Base-by-base conservation (phyloP, 1,140 invertebrate species). In the Asbolus verrucosus region DNA sequence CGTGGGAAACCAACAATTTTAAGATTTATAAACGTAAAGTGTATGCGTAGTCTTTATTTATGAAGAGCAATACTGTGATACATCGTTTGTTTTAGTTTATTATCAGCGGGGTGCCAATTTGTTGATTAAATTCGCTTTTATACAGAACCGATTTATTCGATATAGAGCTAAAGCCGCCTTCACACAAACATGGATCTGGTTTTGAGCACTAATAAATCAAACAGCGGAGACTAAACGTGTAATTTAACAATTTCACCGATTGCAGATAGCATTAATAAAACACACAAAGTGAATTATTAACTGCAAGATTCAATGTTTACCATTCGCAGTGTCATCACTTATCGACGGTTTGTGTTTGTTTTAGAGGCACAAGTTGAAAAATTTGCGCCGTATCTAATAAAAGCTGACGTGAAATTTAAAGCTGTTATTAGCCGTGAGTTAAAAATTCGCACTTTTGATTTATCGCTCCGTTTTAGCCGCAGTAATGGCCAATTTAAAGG, bases 191-290 rank as follows among this genome's bases (percentile, higher is more conserved):
- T 4, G 41, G 41, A 54, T 54, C 46, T 54, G 46, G 46, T 54
- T 27, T 54, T 54, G 19, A 54, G n/a, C 21, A 27, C 24, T 13
- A 54, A 54, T 54, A 54, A 54, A 54, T 54, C 46, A 54, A 54
- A 54, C 46, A 54, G 46, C 46, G 46, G 41, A 54, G 46, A 54
- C 46, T 54, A 54, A 54, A 54, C 46, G 46, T 54, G 46, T 14
- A 54, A 54, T 54, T 54, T 54, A 54, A 54, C 14, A 54, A 54
- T 54, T 54, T 27, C 46, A 21, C 21, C 21, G 46, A 54, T 54
- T 11, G n/a, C 9, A 6, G 46, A 54, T 54, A 54, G 8, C 19
- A 21, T 8, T 13, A 46, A 27, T 54, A 54, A 54, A 54, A 54
- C 46, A 54, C 46, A 54, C 46, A 54, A 54, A 27, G 46, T 13